A percentile compares a stretch with the other conserved stretches of the same genome.
Conservation (phyloP, 2,797 vertebrate species). For the Pteronotus mesoamericanus region DNA sequence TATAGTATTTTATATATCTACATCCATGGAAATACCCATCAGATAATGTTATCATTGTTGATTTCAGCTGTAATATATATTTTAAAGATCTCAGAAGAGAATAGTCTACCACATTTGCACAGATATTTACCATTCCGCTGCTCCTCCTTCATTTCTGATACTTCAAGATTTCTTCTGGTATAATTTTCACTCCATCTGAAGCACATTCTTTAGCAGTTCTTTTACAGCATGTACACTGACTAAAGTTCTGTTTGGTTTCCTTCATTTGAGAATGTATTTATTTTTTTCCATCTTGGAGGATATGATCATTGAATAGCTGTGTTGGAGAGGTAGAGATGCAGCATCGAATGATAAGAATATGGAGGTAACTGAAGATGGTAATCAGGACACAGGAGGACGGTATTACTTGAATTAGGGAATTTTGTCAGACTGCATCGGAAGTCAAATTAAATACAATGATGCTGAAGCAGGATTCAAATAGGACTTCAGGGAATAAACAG, state of each 20-base stretch:
- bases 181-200: not conserved
- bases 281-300: not conserved
- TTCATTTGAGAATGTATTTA: not conserved
- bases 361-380: too few species aligned
- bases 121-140: not conserved
- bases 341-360: too few species aligned
- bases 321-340: not conserved
- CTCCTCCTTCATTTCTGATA: not conserved
- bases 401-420: not conserved
- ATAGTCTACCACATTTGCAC: not conserved
- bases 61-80: not conserved
- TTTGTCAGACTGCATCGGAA: not conserved
- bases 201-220: not conserved
- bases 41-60: not conserved
- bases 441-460: not conserved
- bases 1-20: not conserved
- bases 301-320: not conserved
- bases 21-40: not conserved
- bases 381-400: not conserved
- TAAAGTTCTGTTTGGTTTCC: not conserved
- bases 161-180: not conserved
- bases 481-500: not conserved
- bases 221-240: not conserved
- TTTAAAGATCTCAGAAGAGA: not conserved
- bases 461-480: not conserved